Conservation (phyloP, 2,888 invertebrate species). For the Itoplectis maculator region DNA sequence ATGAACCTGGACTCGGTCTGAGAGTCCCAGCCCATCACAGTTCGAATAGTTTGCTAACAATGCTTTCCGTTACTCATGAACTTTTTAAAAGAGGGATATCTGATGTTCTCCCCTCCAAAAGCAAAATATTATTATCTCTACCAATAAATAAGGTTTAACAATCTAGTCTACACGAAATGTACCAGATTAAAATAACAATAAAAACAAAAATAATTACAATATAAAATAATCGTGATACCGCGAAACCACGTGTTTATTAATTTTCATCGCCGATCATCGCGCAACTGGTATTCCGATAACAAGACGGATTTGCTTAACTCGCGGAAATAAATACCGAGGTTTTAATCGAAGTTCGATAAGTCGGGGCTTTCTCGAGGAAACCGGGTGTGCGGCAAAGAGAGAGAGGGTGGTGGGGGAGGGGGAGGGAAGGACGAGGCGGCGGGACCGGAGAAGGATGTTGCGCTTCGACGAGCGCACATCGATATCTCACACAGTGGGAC, state of each 20-base stretch:
- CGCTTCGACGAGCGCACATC: constrained; percentile 66
- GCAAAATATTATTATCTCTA: too few species aligned
- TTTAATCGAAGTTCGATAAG: constrained; percentile 45
- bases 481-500: constrained; percentile 59
- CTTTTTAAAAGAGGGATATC: too few species aligned
- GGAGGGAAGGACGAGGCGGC: constrained; percentile 23
- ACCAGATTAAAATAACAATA: not conserved
- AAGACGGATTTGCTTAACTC: not conserved
- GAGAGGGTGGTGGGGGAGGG: not conserved
- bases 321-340: constrained; percentile 16
- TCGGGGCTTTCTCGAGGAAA: constrained; percentile 40
- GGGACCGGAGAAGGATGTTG: constrained; percentile 40
- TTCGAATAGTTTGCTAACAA: too few species aligned
- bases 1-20: too few species aligned
- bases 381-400: too few species aligned
- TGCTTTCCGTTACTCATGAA: too few species aligned
- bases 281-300: not conserved
- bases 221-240: not conserved
- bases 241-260: not conserved
- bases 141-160: too few species aligned
- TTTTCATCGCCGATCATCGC: not conserved
- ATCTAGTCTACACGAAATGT: not conserved
- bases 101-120: too few species aligned
- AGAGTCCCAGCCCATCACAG: too few species aligned
- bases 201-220: not conserved